A percentile compares a stretch with the other conserved stretches of the same genome.
Evolutionary conservation across 1,140 invertebrate species (phyloP).

Genomic region (Mercenaria mercenaria): DNA sequence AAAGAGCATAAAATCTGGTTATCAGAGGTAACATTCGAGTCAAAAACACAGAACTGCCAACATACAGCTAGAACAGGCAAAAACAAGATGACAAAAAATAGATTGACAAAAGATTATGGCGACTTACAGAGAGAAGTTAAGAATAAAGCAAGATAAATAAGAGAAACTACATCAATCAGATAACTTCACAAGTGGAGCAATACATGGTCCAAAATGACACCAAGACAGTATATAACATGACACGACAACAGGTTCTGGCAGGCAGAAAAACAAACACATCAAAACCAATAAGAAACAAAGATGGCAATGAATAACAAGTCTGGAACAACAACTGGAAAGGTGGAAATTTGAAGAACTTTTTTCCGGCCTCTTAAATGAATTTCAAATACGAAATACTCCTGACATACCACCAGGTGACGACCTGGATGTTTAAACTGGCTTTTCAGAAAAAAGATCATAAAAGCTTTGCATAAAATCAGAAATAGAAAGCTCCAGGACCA

Average conservation of each 20-base stretch:
- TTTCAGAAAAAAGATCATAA: background rate
- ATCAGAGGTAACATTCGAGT: too few species aligned
- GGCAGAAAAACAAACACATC: background rate
- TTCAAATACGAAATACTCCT: too few species aligned
- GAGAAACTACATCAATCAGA: background rate
- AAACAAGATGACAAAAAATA: background rate
- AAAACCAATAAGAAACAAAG: background rate
- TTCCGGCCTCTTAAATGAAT: background rate
- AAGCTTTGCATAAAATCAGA: background rate
- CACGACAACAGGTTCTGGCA: background rate
- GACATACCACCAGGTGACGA: background rate
- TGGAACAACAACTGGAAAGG: background rate
- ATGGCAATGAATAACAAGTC: background rate
- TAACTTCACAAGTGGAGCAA: background rate
- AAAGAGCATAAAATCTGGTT: too few species aligned
- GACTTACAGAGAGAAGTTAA: background rate
- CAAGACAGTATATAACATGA: conserved; percentile 1
- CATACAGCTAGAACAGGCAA: too few species aligned
- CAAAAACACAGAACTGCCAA: too few species aligned
- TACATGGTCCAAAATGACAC: background rate
- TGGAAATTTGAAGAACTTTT: conserved; percentile 3
- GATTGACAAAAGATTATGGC: background rate
- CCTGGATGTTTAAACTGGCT: background rate
- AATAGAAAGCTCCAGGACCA: conserved; percentile 41
- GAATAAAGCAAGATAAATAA: background rate